phyloP scores from a whole-genome alignment of 2,797 vertebrate species.

The Mus minutoides region DNA sequence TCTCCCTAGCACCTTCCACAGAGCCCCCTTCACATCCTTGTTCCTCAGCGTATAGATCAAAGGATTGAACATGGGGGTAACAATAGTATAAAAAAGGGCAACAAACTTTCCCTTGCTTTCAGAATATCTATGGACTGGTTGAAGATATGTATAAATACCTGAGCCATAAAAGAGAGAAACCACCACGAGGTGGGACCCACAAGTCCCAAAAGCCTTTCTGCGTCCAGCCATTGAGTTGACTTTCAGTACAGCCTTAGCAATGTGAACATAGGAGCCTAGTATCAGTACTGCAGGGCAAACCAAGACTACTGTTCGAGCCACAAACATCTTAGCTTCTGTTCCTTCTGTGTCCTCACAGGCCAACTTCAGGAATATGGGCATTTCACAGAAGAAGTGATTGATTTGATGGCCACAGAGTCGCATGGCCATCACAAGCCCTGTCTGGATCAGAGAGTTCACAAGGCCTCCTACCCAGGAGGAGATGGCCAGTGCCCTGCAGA shows the following conservation, averaged over 20 bases:
- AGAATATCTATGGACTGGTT: constrained; percentile 6
- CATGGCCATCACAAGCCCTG: constrained; percentile 39
- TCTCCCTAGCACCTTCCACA: background rate
- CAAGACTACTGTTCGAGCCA: background rate
- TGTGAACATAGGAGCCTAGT: constrained; percentile 64
- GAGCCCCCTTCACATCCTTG: constrained; percentile 60
- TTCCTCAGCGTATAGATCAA: constrained; percentile 73
- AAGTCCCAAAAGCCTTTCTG: constrained; percentile 71
- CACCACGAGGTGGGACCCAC: constrained; percentile 69
- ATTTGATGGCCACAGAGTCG: constrained; percentile 63
- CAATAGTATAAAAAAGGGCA: constrained; percentile 65
- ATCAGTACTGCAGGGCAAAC: constrained; percentile 23
- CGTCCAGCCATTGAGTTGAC: constrained; percentile 59
- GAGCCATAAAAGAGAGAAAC: constrained; percentile 69
- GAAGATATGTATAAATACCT: constrained; percentile 59
- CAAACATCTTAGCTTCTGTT: constrained; percentile 68
- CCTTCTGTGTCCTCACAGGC: constrained; percentile 56
- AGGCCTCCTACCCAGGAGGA: constrained; percentile 54
- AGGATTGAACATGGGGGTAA: constrained; percentile 63
- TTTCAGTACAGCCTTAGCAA: constrained; percentile 51
- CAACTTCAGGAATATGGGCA: constrained; percentile 65
- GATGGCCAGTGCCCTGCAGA: constrained; percentile 30
- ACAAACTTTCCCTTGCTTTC: constrained; percentile 38
- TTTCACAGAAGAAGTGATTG: constrained; percentile 73
- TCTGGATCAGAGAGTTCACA: constrained; percentile 52